Base-by-base conservation (phyloP, 2,797 vertebrate genomes). In the Mus minutoides region DNA sequence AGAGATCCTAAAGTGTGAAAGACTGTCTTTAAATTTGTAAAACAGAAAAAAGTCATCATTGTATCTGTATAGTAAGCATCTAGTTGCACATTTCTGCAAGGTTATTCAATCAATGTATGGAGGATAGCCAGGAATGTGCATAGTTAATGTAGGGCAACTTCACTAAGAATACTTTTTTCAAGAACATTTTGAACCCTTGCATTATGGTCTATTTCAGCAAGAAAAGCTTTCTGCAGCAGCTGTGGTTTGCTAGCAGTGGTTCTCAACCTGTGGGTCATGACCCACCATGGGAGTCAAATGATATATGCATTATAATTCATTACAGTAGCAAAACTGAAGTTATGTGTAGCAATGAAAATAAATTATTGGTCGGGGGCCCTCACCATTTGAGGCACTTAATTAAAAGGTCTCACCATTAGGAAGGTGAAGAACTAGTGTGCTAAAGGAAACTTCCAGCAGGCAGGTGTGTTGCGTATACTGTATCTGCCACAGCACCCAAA, bases 1-100 rank as follows among this genome's bases (percentile, higher is more conserved):
- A 73, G 40, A 87, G 29, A 94, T 43, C 56, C n/a, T 92, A 84
- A 92, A 88, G 75, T 90, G 34, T 56, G 46, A 90, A 96, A 82
- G 60, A 29, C 5, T 88, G 0, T 64, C 73, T 85, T 89, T 88
- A 7, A 92, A 78, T 54, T 86, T 86, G 67, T 80, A 86, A 91
- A 95, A 54, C 85, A 83, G 4, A 82, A 58, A 82, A 75, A 88
- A 95, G 37, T 52, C 34, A 82, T 6, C 3, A 34, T 6, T 3
- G 56, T 1, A 26, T n/a, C 71, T 95, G 88, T 82, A 76, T 69
- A 22, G 34, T 82, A 83, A 73, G 60, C 8, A 90, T 95, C 26
- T 2, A 43, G 19, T 34, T 8, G 78, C 49, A 73, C 43, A 73
- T 37, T 86, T 93, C 82, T 46, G 43, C 0, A 84, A 73, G 58